phyloP scores from a whole-genome alignment of 2,113 vertebrate species.

The Chunga burmeisteri region DNA sequence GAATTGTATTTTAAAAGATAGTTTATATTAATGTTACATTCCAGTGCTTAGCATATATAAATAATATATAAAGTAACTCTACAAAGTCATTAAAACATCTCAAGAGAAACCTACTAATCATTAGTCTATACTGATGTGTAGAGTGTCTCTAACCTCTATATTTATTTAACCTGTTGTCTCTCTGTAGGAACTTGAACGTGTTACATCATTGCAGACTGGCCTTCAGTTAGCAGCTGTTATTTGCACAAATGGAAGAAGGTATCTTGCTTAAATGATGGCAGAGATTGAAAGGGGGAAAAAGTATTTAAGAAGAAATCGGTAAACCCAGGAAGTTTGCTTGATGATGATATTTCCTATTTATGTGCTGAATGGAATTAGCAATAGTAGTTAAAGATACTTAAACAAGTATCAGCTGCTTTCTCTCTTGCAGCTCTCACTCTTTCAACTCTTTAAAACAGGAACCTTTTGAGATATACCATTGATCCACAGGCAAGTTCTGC shows the following conservation, averaged over 20 bases:
- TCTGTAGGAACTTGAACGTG: slow-evolving; percentile 91
- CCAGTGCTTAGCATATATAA: neutral
- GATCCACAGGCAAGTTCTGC: neutral
- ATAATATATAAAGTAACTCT: neutral
- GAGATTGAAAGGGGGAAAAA: neutral
- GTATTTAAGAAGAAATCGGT: neutral
- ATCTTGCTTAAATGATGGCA: slow-evolving; percentile 26
- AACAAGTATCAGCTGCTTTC: neutral
- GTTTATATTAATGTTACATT: neutral
- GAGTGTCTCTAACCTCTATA: neutral
- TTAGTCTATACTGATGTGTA: neutral
- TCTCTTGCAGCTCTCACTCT: neutral
- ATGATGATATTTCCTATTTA: neutral
- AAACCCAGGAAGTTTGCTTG: neutral
- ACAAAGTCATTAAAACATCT: neutral
- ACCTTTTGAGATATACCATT: neutral
- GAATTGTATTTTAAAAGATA: neutral
- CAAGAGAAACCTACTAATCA: neutral
- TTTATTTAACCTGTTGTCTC: slow-evolving; percentile 15
- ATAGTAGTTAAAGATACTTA: neutral
- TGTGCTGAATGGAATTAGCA: neutral
- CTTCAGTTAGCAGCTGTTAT: slow-evolving; percentile 95
- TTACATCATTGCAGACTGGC: slow-evolving; percentile 90
- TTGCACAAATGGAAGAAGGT: slow-evolving; percentile 97
- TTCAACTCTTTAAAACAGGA: neutral